These are phyloP conservation scores for Dermolepida albohirtum DNA, from an alignment of 2,888 invertebrate genomes.

Conservation along the genomic window DNA sequence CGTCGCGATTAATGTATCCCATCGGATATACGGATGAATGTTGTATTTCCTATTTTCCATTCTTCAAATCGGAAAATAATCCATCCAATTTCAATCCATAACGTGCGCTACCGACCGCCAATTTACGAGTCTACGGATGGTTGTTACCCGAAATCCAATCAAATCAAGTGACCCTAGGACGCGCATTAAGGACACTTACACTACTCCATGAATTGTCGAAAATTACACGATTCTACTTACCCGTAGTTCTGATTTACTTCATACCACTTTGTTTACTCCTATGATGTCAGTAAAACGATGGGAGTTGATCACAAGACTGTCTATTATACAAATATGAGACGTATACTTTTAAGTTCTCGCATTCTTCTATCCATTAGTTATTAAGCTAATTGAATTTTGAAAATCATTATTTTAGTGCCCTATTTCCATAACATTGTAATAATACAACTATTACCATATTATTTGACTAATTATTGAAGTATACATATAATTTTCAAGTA, in stretches of 20 bases:
- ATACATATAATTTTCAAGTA: too few species aligned
- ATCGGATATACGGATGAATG: conserved; percentile 39
- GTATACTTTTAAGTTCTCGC: too few species aligned
- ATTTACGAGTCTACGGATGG: conserved; percentile 62
- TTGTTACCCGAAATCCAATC: conserved; percentile 62
- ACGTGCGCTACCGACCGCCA: conserved; percentile 58
- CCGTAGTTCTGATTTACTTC: conserved; percentile 57
- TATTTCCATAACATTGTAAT: too few species aligned
- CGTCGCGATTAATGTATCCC: conserved; percentile 45
- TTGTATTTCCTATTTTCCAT: conserved; percentile 31
- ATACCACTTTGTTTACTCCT: too few species aligned
- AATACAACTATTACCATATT: too few species aligned
- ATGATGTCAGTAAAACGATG: too few species aligned
- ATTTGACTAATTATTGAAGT: too few species aligned
- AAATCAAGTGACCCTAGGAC: conserved; percentile 60
- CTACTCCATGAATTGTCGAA: conserved; percentile 60
- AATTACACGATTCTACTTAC: conserved; percentile 61
- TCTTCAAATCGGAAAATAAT: conserved; percentile 53
- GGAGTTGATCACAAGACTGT: too few species aligned
- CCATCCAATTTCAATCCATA: conserved; percentile 52
- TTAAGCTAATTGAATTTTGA: too few species aligned
- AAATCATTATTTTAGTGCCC: too few species aligned
- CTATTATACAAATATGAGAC: too few species aligned
- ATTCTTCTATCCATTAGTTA: too few species aligned
- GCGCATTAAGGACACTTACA: conserved; percentile 55